Conservation (phyloP, 2,797 vertebrate genomes). For the Spea hammondii region DNA sequence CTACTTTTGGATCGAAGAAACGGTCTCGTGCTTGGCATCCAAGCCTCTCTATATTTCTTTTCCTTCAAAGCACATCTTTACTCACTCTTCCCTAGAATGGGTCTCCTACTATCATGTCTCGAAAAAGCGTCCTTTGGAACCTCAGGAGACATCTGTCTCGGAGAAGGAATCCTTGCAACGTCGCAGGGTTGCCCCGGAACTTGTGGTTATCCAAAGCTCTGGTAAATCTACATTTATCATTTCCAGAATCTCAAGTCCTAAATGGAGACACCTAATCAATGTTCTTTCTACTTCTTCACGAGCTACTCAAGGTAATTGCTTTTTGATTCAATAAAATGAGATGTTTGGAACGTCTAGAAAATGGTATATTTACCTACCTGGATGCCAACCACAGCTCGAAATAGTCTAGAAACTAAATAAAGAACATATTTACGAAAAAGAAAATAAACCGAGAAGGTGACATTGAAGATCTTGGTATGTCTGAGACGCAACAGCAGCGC, state of each 20-base stretch:
- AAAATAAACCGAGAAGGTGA: conserved; percentile 41
- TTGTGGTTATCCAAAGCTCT: neutral
- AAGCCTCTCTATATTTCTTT: too few species aligned
- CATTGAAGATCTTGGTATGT: conserved; percentile 26
- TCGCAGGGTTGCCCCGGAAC: too few species aligned
- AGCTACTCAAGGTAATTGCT: neutral
- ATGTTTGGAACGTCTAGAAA: neutral
- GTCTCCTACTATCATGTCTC: too few species aligned
- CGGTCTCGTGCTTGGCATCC: too few species aligned
- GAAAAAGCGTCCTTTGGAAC: too few species aligned
- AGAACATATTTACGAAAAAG: conserved; percentile 5
- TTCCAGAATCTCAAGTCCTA: neutral
- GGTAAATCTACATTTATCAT: neutral
- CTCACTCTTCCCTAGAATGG: too few species aligned
- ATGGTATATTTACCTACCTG: conserved; percentile 9
- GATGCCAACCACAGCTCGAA: conserved; percentile 16
- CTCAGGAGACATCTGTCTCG: too few species aligned
- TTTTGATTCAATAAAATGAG: neutral
- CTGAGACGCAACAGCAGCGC: neutral
- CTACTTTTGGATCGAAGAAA: too few species aligned
- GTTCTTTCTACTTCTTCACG: conserved; percentile 18
- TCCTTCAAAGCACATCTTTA: too few species aligned
- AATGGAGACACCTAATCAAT: conserved; percentile 22
- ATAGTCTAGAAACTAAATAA: conserved; percentile 1
- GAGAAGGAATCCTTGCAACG: too few species aligned